A percentile compares a stretch with the other conserved stretches of the same genome.
These are phyloP conservation scores for Zalophus californianus DNA, from an alignment of 2,797 vertebrate genomes.

Conservation along the genomic window DNA sequence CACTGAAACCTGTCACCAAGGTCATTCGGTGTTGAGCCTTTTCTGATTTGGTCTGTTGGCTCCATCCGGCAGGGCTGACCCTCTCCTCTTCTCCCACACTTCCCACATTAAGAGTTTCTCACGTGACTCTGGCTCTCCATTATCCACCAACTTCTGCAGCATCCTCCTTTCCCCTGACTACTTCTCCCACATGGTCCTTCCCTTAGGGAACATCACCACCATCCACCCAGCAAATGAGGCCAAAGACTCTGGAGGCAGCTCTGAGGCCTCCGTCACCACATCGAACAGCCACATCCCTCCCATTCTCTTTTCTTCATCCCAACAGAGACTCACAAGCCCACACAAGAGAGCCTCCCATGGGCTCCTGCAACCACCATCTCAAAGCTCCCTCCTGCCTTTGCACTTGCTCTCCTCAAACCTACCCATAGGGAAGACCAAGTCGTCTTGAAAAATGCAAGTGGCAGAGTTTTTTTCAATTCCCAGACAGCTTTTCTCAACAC, in stretches of 20 bases:
- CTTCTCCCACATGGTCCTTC: background rate
- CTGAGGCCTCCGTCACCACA: background rate
- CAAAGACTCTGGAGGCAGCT: background rate
- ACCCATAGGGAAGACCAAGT: background rate
- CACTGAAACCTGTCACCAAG: background rate
- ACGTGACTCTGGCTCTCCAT: background rate
- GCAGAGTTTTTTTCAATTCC: background rate
- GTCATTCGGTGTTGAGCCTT: background rate
- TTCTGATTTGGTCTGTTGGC: background rate
- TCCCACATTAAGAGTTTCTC: background rate
- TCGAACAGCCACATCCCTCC: background rate
- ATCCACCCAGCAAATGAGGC: background rate
- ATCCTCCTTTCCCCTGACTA: background rate
- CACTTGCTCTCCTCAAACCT: background rate
- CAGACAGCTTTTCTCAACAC: background rate
- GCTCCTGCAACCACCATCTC: background rate
- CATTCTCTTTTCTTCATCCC: background rate
- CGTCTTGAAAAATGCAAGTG: background rate
- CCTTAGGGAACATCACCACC: background rate
- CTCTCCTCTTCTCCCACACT: background rate
- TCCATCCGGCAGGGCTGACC: background rate
- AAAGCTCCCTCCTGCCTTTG: background rate
- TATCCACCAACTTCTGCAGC: background rate
- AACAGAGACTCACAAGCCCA: background rate
- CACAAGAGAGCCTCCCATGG: rapidly evolving